Conservation (phyloP, 2,888 invertebrate genomes). For the Nysson spinosus region DNA sequence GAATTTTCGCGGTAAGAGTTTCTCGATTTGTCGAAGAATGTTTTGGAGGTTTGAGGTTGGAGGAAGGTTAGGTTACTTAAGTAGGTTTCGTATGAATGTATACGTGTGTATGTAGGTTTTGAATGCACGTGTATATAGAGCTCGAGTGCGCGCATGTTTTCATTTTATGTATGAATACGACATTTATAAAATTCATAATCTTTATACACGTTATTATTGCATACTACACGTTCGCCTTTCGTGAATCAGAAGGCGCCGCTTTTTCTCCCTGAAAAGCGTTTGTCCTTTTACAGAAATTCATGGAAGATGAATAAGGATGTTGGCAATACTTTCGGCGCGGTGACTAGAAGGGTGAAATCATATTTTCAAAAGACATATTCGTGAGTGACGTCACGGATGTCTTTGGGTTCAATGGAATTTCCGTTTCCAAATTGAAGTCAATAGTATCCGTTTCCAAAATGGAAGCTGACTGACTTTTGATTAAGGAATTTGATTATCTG, state of each 20-base stretch:
- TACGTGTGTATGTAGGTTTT: too few relatives aligned
- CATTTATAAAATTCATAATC: slow-evolving; percentile 58
- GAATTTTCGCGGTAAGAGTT: neutral
- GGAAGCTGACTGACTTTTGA: slow-evolving; percentile 29
- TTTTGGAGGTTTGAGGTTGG: slow-evolving; percentile 15
- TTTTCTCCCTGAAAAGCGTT: slow-evolving; percentile 38
- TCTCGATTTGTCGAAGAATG: neutral
- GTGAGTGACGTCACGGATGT: too few relatives aligned
- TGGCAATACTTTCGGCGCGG: neutral
- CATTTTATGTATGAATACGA: slow-evolving; percentile 15
- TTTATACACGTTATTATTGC: slow-evolving; percentile 67
- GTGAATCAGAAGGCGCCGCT: slow-evolving; percentile 33
- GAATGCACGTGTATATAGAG: too few relatives aligned
- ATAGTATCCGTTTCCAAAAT: neutral
- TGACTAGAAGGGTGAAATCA: slow-evolving; percentile 1
- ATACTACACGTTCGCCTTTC: slow-evolving; percentile 65
- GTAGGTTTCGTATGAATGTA: too few relatives aligned
- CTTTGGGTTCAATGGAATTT: neutral
- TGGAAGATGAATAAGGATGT: slow-evolving; percentile 27
- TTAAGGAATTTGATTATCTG: slow-evolving; percentile 44
- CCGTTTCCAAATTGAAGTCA: too few relatives aligned
- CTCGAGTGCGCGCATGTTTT: too few relatives aligned
- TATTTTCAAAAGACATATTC: too few relatives aligned
- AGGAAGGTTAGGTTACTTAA: too few relatives aligned
- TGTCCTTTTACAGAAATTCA: slow-evolving; percentile 10